phyloP scores from a whole-genome alignment of 2,797 vertebrate species.

The Nannoperca australis region DNA sequence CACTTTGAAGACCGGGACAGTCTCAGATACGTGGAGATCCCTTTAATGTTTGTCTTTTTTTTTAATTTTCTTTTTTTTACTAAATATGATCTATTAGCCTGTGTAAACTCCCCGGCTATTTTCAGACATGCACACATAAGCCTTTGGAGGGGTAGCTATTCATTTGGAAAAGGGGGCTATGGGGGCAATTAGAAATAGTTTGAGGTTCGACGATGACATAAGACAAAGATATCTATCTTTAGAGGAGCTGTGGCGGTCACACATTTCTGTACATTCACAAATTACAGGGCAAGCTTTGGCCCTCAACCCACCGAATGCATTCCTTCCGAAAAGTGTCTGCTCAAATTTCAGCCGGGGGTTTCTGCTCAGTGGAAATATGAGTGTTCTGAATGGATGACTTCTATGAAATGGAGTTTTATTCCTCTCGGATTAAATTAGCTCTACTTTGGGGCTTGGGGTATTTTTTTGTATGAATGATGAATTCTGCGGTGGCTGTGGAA shows the following conservation, averaged over 20 bases:
- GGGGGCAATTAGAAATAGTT: conserved; percentile 85
- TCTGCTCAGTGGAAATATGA: conserved; percentile 84
- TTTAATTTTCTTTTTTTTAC: conserved; percentile 23
- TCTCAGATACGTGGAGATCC: conserved; percentile 59
- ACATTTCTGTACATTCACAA: conserved; percentile 88
- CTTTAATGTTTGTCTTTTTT: conserved; percentile 62
- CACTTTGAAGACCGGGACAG: conserved; percentile 70
- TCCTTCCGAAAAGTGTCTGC: conserved; percentile 88
- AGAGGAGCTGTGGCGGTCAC: conserved; percentile 83
- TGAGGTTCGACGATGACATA: conserved; percentile 85
- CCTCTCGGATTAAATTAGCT: conserved; percentile 83
- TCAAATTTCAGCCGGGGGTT: conserved; percentile 86
- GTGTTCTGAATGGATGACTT: conserved; percentile 84
- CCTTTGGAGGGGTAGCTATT: conserved; percentile 80
- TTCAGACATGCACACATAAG: conserved; percentile 78
- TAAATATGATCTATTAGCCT: conserved; percentile 77
- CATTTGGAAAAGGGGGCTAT: conserved; percentile 82
- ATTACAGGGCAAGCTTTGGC: conserved; percentile 87
- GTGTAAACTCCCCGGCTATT: conserved; percentile 80
- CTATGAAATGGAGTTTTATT: conserved; percentile 86
- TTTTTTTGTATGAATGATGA: conserved; percentile 84
- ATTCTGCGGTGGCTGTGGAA: conserved; percentile 82
- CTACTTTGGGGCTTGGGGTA: conserved; percentile 77
- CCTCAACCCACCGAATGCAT: conserved; percentile 87
- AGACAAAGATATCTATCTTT: conserved; percentile 88